phyloP scores from a whole-genome alignment of 2,113 vertebrate species.

The Crotophaga sulcirostris region DNA sequence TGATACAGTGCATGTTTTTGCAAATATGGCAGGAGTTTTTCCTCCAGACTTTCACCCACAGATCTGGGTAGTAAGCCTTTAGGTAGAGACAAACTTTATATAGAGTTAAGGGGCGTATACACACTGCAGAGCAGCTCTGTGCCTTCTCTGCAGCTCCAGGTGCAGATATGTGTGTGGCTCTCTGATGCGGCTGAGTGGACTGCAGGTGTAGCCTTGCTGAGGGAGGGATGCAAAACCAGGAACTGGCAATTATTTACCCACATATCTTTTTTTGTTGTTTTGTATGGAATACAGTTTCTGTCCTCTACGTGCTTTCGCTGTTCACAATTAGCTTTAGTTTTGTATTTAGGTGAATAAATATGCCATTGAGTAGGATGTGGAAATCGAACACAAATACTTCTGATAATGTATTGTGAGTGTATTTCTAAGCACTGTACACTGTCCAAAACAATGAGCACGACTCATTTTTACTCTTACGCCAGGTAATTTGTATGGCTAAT shows the following conservation, averaged over 20 bases:
- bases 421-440: background rate
- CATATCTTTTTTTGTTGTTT: background rate
- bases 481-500: background rate
- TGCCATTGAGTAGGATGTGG: background rate
- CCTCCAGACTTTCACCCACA: background rate
- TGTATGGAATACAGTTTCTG: background rate
- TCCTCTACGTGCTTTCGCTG: background rate
- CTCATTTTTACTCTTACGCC: background rate
- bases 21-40: background rate
- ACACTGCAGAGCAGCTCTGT: background rate
- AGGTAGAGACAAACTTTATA: background rate
- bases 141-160: background rate
- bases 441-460: background rate
- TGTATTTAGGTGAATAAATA: background rate
- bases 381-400: background rate
- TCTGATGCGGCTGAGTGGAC: background rate
- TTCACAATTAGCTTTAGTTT: background rate
- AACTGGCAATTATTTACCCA: background rate
- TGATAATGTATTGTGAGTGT: background rate
- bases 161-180: background rate
- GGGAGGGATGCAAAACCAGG: background rate
- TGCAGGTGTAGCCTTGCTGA: background rate
- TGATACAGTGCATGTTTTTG: background rate
- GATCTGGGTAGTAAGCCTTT: background rate
- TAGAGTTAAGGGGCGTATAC: background rate